Evolutionary conservation across 2,113 vertebrate species (phyloP).

Genomic region (Glaucidium brasilianum): DNA sequence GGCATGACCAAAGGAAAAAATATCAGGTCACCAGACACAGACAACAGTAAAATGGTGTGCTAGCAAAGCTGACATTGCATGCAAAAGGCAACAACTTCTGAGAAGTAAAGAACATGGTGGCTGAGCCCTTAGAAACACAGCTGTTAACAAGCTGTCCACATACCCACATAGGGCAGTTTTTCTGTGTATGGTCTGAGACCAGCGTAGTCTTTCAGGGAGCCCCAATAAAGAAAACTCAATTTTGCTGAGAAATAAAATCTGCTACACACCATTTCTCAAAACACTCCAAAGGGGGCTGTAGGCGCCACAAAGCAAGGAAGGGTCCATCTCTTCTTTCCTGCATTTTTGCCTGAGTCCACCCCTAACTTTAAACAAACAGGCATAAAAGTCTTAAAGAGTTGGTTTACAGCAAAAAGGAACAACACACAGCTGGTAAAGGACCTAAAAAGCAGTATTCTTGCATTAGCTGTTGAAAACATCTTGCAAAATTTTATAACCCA

Average conservation of each 20-base stretch:
- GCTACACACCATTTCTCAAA: neutral
- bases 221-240: neutral
- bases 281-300: neutral
- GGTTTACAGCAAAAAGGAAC: neutral
- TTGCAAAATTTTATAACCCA: neutral
- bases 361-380: neutral
- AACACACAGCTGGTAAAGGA: neutral
- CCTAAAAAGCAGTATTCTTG: neutral
- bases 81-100: neutral
- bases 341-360: neutral
- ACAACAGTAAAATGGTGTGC: neutral
- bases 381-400: neutral
- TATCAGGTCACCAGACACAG: neutral
- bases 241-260: neutral
- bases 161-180: neutral
- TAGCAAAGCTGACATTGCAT: neutral
- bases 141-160: neutral
- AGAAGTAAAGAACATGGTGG: neutral
- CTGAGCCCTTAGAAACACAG: neutral
- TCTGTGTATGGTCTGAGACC: neutral
- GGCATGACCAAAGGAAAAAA: neutral
- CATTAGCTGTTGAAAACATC: neutral
- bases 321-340: neutral
- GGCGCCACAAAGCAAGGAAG: neutral
- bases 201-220: neutral